phyloP scores from a whole-genome alignment of 2,888 invertebrate species.

The Candidula unifasciata region DNA sequence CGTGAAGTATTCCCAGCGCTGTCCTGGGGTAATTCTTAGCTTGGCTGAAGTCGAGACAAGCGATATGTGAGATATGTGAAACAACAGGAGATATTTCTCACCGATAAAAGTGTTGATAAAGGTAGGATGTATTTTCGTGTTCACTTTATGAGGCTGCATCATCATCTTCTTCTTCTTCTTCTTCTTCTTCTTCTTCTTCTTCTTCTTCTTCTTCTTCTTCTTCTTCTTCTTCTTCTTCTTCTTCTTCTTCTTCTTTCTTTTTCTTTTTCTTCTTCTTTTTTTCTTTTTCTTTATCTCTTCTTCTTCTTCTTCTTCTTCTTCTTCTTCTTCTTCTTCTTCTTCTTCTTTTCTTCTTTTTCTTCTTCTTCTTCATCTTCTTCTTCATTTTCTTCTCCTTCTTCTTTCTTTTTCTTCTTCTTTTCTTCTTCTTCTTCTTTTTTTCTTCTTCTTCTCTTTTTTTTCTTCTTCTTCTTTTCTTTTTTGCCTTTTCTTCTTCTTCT shows the following conservation, averaged over 20 bases:
- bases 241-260: not conserved
- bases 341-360: not conserved
- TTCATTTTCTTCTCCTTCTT: not conserved
- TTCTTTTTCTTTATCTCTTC: not conserved
- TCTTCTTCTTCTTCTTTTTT: too few species aligned
- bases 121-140: too few species aligned
- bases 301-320: not conserved
- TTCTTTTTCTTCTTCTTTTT: not conserved
- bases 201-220: constrained; percentile 11
- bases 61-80: too few species aligned
- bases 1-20: too few species aligned
- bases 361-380: not conserved
- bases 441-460: too few species aligned
- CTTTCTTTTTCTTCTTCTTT: too few species aligned
- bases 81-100: too few species aligned
- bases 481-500: not conserved
- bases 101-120: too few species aligned
- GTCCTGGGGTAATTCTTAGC: too few species aligned
- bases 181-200: constrained; percentile 31
- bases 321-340: not conserved
- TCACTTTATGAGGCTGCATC: not conserved
- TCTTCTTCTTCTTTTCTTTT: too few species aligned
- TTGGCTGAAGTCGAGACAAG: too few species aligned
- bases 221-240: constrained; percentile 13
- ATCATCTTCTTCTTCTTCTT: constrained; percentile 4